Conservation (phyloP, 2,113 vertebrate genomes). For the Miniopterus natalensis region DNA sequence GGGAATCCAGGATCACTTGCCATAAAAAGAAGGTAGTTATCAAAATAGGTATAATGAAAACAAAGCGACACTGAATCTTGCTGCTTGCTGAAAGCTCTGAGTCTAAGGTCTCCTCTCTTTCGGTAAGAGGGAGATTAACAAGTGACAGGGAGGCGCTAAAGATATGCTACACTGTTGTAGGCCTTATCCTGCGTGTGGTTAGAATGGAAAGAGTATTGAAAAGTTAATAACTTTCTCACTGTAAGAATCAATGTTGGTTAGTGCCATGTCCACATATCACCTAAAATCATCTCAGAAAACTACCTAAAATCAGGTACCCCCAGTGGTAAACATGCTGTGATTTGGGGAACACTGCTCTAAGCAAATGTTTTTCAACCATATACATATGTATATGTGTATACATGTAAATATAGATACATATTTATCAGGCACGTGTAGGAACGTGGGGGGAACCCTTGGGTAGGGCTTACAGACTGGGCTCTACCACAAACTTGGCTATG, state of each 20-base stretch:
- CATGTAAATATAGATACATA: too few relatives aligned
- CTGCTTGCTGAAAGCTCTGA: neutral
- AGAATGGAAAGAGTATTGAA: neutral
- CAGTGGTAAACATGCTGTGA: neutral
- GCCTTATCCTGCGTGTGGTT: neutral
- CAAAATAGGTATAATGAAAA: neutral
- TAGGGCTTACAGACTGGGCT: neutral
- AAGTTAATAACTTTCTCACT: neutral
- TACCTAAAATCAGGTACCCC: neutral
- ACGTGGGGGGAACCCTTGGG: neutral
- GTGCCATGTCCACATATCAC: neutral
- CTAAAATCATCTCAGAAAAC: neutral
- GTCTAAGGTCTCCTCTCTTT: neutral
- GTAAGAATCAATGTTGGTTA: neutral
- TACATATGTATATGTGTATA: too few relatives aligned
- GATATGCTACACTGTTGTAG: rapidly evolving
- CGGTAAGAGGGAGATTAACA: neutral
- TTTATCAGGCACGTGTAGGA: neutral
- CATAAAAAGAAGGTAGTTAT: neutral
- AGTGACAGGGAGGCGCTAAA: neutral
- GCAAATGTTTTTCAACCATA: neutral
- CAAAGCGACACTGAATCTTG: neutral
- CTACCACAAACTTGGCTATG: neutral
- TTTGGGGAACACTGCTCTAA: neutral
- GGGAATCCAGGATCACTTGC: neutral